Percentiles rank a stretch among this genome's conserved stretches.
Conservation (phyloP, 2,113 vertebrate species). For the Struthio camelus region DNA sequence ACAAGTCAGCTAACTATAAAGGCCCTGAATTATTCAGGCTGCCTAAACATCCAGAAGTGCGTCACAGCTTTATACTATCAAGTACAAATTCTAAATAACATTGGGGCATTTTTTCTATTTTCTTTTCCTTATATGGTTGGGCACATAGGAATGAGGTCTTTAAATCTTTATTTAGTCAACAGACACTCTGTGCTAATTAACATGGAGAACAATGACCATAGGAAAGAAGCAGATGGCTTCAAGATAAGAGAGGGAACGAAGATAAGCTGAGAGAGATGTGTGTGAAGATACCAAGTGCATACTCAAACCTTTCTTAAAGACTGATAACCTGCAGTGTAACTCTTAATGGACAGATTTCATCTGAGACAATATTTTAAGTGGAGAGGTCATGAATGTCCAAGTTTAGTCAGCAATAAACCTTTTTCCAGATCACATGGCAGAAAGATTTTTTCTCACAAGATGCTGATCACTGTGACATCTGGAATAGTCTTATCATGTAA, state of each 20-base stretch:
- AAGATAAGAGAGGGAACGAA: background rate
- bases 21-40: constrained; percentile 63
- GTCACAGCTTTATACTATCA: constrained; percentile 47
- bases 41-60: constrained; percentile 60
- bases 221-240: constrained; percentile 44
- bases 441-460: background rate
- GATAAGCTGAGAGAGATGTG: background rate
- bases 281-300: background rate
- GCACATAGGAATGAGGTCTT: constrained; percentile 39
- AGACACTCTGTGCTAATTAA: constrained; percentile 51
- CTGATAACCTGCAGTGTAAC: background rate
- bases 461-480: background rate
- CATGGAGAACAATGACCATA: constrained; percentile 40
- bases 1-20: constrained; percentile 65
- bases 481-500: background rate
- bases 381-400: background rate
- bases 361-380: constrained; percentile 29
- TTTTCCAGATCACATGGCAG: background rate
- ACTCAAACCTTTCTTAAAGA: background rate
- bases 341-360: background rate
- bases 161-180: constrained; percentile 47
- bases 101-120: background rate
- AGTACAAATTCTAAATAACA: constrained; percentile 45
- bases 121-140: background rate
- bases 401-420: constrained; percentile 11